These are phyloP conservation scores for Clarias fuscus DNA, from an alignment of 2,797 vertebrate species.

Conservation along the genomic window DNA sequence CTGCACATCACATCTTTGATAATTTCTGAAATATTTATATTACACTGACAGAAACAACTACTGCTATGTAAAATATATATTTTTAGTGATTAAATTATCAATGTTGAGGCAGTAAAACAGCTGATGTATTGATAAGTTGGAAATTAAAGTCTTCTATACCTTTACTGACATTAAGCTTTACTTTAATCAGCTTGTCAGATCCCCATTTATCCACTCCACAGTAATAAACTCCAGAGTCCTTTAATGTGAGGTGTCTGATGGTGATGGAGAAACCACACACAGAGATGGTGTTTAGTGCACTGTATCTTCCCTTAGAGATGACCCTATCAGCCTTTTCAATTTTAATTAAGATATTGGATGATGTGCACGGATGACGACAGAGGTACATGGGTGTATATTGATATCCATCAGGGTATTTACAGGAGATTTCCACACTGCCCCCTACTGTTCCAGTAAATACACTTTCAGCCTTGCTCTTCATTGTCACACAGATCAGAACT, in stretches of 20 bases:
- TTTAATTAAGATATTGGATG: conserved; percentile 32
- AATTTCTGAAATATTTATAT: background rate
- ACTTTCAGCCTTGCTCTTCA: conserved; percentile 19
- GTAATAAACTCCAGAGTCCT: conserved; percentile 50
- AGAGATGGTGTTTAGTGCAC: background rate
- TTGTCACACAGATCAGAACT: conserved; percentile 16
- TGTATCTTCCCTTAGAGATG: conserved; percentile 23
- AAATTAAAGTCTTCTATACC: conserved; percentile 25
- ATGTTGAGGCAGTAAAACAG: background rate
- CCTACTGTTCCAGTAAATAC: conserved; percentile 22
- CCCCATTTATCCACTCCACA: conserved; percentile 44
- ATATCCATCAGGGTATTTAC: conserved; percentile 26
- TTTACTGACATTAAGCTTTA: conserved; percentile 29
- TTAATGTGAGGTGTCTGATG: conserved; percentile 35
- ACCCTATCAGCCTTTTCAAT: background rate
- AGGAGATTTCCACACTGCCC: conserved; percentile 33
- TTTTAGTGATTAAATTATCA: background rate
- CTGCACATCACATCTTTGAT: background rate
- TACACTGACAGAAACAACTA: background rate
- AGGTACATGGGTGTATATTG: conserved; percentile 42
- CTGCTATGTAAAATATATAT: background rate
- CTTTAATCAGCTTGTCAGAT: background rate
- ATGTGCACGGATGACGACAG: conserved; percentile 27
- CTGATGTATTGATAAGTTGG: too few species aligned
- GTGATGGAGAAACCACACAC: conserved; percentile 11